Conservation (phyloP, 53 echinoderm and acorn worm genomes). For the Paracentrotus lividus region DNA sequence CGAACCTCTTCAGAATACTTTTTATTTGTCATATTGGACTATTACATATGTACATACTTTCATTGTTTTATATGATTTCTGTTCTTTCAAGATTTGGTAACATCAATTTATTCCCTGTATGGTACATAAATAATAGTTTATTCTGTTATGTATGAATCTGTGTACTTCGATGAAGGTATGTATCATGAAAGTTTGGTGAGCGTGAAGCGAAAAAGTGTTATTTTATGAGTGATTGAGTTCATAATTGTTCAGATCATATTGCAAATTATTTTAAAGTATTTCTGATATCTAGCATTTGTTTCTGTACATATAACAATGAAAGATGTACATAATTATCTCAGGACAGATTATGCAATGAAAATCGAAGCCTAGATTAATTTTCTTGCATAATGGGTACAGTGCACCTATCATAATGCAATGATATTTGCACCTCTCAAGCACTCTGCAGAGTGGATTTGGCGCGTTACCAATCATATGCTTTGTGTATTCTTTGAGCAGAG, state of each 20-base stretch:
- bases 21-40: no score
- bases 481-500: neutral
- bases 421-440: neutral
- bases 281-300: neutral
- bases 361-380: neutral
- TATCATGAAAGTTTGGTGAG: neutral
- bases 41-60: neutral
- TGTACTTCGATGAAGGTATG: neutral
- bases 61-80: neutral
- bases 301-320: constrained; percentile 21
- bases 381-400: neutral
- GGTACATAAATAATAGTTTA: no score
- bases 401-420: neutral
- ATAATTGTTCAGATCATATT: neutral
- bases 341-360: constrained; percentile 3
- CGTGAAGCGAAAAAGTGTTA: neutral
- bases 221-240: constrained; percentile 9
- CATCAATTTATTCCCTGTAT: neutral
- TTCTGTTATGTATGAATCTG: neutral
- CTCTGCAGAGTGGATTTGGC: neutral
- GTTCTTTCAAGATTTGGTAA: neutral
- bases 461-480: no score
- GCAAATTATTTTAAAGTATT: neutral
- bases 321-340: constrained; percentile 16
- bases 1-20: no score